A percentile compares a stretch with the other conserved stretches of the same genome.
phyloP scores from a whole-genome alignment of 1,140 invertebrate genomes.

The Onthophagus taurus region DNA sequence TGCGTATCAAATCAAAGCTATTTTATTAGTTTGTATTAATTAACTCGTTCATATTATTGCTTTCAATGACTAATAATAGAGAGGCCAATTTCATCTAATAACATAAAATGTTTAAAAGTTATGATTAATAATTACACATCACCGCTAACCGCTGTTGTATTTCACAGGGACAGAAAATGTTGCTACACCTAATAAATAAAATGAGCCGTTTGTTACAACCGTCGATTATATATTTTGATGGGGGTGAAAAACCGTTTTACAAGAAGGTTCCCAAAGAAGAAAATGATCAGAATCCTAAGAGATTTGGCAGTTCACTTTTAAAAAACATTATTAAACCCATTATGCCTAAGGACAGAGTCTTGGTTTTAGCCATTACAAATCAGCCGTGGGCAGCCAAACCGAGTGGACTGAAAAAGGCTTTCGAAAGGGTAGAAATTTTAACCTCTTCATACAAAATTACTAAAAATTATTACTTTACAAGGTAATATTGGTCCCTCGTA shows the following conservation, averaged over 20 bases:
- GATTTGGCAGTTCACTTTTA: constrained; percentile 55
- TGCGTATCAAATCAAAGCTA: too few species aligned
- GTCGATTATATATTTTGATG: constrained; percentile 69
- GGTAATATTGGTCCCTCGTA: constrained; percentile 58
- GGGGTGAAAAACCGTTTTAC: constrained; percentile 74
- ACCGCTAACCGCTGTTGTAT: too few species aligned
- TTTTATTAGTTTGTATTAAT: constrained; percentile 1
- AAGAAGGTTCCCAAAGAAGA: constrained; percentile 58
- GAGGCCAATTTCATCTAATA: too few species aligned
- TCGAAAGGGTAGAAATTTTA: constrained; percentile 29
- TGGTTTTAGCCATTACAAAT: constrained; percentile 53
- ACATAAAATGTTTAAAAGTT: too few species aligned
- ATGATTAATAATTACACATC: neutral
- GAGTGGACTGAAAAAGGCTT: constrained; percentile 41
- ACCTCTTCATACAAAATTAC: neutral
- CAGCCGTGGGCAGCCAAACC: constrained; percentile 48
- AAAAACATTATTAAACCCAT: constrained; percentile 58
- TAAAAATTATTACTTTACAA: constrained; percentile 11
- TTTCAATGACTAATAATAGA: too few species aligned
- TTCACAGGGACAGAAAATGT: constrained; percentile 34
- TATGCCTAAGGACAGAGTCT: constrained; percentile 47
- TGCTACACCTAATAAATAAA: constrained; percentile 39
- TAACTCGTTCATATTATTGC: neutral
- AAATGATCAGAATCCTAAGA: constrained; percentile 45
- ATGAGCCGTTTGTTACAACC: constrained; percentile 62